Evolutionary conservation across 2,797 vertebrate genomes (phyloP).

Genomic region (Chelidonichthys spinosus): DNA sequence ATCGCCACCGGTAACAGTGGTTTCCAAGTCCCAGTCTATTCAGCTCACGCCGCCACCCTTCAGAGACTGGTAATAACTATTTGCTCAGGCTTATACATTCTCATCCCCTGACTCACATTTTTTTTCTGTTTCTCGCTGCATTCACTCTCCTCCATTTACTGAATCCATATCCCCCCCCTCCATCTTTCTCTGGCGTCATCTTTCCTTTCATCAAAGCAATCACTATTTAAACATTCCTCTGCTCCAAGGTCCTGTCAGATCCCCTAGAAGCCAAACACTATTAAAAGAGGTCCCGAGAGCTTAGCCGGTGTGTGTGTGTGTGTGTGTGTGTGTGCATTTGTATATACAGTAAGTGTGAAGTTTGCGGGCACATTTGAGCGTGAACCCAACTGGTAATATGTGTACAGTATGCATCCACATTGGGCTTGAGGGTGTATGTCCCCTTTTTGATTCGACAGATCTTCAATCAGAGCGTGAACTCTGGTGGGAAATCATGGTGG

Average conservation of each 20-base stretch:
- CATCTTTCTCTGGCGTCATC: constrained; percentile 51
- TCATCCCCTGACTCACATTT: constrained; percentile 52
- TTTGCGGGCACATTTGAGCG: constrained; percentile 26
- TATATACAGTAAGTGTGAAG: constrained; percentile 52
- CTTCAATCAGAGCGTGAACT: constrained; percentile 71
- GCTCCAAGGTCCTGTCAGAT: constrained; percentile 75
- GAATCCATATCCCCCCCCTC: constrained; percentile 44
- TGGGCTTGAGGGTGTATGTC: constrained; percentile 54
- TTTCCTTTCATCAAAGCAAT: constrained; percentile 70
- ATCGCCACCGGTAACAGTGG: constrained; percentile 64
- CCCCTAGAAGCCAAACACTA: constrained; percentile 75
- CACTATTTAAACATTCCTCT: constrained; percentile 76
- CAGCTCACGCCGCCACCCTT: constrained; percentile 77
- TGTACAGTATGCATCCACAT: constrained; percentile 34
- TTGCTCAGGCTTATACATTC: constrained; percentile 83
- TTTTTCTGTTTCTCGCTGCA: constrained; percentile 38
- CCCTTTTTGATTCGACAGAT: constrained; percentile 65
- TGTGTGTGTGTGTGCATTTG: constrained; percentile 33
- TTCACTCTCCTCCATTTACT: constrained; percentile 54
- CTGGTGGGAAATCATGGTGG: constrained; percentile 80
- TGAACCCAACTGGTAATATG: constrained; percentile 45
- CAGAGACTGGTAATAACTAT: constrained; percentile 84
- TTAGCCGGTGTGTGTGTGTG: constrained; percentile 26
- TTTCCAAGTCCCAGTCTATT: constrained; percentile 79
- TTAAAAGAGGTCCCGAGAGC: constrained; percentile 75